phyloP scores from a whole-genome alignment of 2,888 invertebrate genomes.

The Agriotes lineatus region DNA sequence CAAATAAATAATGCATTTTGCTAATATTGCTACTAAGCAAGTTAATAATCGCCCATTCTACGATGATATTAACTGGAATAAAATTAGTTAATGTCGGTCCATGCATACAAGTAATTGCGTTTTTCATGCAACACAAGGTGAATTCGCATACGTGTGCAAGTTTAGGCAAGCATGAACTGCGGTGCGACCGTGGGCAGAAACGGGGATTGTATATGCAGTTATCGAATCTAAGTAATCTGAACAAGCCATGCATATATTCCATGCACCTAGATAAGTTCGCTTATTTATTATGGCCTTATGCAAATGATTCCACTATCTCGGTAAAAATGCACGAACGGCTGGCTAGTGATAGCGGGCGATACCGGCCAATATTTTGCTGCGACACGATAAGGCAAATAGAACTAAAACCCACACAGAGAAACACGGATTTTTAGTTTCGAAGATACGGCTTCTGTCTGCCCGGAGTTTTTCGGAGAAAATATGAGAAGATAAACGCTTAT shows the following conservation, averaged over 20 bases:
- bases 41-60: no score
- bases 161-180: constrained; percentile 32
- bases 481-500: background rate
- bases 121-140: no score
- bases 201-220: constrained; percentile 54
- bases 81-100: no score
- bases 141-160: constrained; percentile 28
- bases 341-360: constrained; percentile 56
- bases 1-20: no score
- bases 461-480: background rate
- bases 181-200: constrained; percentile 36
- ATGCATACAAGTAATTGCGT: constrained; percentile 14
- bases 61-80: no score
- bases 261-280: constrained; percentile 63
- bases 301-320: constrained; percentile 63
- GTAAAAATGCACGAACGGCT: constrained; percentile 63
- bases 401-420: constrained; percentile 47
- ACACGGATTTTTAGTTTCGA: constrained; percentile 5
- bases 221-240: constrained; percentile 63
- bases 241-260: constrained; percentile 59
- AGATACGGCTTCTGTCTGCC: background rate
- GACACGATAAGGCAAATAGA: constrained; percentile 56
- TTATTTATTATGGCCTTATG: constrained; percentile 65
- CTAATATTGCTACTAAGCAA: no score
- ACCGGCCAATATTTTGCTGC: constrained; percentile 58